These are phyloP conservation scores for Frankliniella fusca DNA, from an alignment of 2,888 invertebrate species.

Conservation along the genomic window DNA sequence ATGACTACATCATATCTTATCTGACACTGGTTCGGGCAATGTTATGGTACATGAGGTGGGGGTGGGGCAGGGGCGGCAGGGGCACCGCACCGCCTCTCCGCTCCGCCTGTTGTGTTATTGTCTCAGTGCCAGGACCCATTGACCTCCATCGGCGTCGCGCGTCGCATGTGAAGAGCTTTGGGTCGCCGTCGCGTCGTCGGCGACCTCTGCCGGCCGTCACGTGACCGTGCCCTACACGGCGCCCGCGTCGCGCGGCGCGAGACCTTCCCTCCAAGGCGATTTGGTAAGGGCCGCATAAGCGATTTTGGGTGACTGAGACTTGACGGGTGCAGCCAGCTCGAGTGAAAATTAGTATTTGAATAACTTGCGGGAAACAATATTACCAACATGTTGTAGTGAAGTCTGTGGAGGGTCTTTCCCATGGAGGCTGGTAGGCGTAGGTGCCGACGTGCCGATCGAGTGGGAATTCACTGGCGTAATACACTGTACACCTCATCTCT, in stretches of 20 bases:
- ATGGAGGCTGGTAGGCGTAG: too few species aligned
- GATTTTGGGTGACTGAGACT: too few species aligned
- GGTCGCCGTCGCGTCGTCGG: background rate
- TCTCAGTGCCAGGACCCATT: constrained; percentile 21
- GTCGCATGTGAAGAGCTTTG: background rate
- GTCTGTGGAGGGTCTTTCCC: too few species aligned
- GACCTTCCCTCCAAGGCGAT: too few species aligned
- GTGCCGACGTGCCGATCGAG: too few species aligned
- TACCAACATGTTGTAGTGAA: too few species aligned
- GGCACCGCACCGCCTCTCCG: background rate
- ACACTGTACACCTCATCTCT: too few species aligned
- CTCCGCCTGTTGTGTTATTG: background rate
- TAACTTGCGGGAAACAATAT: too few species aligned
- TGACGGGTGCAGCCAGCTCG: too few species aligned
- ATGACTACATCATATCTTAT: background rate
- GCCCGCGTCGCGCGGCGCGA: background rate
- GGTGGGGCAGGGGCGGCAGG: background rate
- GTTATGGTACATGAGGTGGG: background rate
- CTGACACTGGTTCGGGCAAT: background rate
- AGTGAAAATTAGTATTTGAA: too few species aligned
- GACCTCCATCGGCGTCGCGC: constrained; percentile 6
- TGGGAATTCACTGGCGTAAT: too few species aligned
- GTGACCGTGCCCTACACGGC: background rate
- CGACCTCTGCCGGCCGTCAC: background rate
- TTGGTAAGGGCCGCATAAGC: too few species aligned